Evolutionary conservation across 2,888 invertebrate genomes (phyloP), one percentile per base, ranked within the genome.

Genomic region (Callyntrura guangdongensis): DNA sequence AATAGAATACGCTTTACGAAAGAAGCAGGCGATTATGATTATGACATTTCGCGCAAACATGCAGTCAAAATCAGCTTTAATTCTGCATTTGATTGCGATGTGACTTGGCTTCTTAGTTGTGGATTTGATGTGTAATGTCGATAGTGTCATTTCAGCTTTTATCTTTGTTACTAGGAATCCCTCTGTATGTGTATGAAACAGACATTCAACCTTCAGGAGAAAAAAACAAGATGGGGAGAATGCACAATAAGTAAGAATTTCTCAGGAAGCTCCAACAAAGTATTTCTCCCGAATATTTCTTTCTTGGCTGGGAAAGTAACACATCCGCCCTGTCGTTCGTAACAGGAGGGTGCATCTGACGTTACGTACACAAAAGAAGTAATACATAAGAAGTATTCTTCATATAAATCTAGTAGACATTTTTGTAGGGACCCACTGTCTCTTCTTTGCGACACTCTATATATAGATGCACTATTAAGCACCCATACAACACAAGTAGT

Each of bases 311-410:
- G 22, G 61, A 61, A 61, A 61, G 9, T 22, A 61, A n/a, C 22
- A 56, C 11, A 22, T 61, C 61, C 20, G 22, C 6, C 22, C 61
- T 22, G 61, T 22, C 61, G 61, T 20, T 22, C 0, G 5, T 27
- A 72, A 56, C 69, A n/a, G 36, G 64, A 72, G 84, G 84, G 84
- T 85, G 84, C 72, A 85, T 25, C 84, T 85, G 84, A 72, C 84
- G 8, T 49, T 14, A 25, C 22, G 61, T 22, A 22, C 61, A 61
- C 61, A 61, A 4, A 22, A 17, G 27, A 72, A 49, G 67, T 27
- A 69, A 61, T 22, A 61, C 9, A 9, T 22, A 61, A 22, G 3
- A 61, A n/a, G 20, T 8, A 12, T 67, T 22, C 74, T 2, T 36
- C 2, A 36, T 36, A 36, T 36, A 36, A 36, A 36, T 36, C 36